phyloP scores from a whole-genome alignment of 2,888 invertebrate genomes.

The Lepas anatifera region DNA sequence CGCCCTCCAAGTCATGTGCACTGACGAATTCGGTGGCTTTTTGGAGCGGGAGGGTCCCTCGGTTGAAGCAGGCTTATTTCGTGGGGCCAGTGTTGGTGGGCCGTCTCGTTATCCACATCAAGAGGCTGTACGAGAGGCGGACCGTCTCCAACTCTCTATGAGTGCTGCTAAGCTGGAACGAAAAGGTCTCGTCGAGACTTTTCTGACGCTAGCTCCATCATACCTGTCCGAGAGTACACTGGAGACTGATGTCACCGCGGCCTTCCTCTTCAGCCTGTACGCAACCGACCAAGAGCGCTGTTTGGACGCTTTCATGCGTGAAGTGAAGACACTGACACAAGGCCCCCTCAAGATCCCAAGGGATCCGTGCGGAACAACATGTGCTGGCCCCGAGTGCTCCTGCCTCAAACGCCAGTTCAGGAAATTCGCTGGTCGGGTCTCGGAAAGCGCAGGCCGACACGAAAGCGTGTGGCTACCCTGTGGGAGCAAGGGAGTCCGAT shows the following conservation, averaged over 20 bases:
- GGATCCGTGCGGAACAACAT: too few relatives aligned
- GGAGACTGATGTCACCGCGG: background rate
- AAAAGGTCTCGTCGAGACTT: background rate
- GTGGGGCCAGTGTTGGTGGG: background rate
- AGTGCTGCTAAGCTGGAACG: background rate
- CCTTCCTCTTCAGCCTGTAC: background rate
- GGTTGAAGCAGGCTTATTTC: background rate
- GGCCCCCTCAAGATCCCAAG: too few relatives aligned
- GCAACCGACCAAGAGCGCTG: background rate
- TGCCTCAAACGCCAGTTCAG: background rate
- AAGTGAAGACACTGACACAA: background rate
- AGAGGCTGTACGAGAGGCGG: background rate
- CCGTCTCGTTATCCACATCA: too few relatives aligned
- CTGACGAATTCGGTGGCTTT: too few relatives aligned
- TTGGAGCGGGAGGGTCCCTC: background rate
- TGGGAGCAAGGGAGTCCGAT: too few relatives aligned
- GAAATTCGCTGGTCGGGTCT: background rate
- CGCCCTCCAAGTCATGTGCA: background rate
- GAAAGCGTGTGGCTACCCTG: too few relatives aligned
- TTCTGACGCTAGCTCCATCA: background rate
- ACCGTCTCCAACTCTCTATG: background rate
- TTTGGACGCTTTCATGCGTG: background rate
- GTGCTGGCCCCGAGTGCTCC: too few relatives aligned
- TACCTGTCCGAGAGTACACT: background rate
- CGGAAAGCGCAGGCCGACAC: too few relatives aligned